Evolutionary conservation across 2,797 vertebrate species (phyloP).

Genomic region (Hylomyscus alleni): DNA sequence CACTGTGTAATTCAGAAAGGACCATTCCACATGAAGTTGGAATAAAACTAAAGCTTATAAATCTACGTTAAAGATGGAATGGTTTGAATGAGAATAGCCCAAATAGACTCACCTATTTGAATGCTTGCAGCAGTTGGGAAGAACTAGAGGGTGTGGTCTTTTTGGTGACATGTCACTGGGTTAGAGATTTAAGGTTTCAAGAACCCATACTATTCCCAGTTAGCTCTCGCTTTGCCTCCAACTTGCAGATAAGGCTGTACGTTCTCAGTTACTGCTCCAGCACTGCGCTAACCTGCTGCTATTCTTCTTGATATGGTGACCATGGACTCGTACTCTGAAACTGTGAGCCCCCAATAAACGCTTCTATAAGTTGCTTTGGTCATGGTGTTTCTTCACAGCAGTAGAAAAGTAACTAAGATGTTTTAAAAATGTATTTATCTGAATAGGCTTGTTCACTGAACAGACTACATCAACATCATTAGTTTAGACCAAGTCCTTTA

Average conservation of each 20-base stretch:
- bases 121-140: not conserved
- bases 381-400: not conserved
- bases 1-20: not conserved
- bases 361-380: not conserved
- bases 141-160: not conserved
- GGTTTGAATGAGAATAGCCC: not conserved
- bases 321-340: not conserved
- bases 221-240: not conserved
- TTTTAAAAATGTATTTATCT: not conserved
- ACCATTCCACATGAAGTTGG: not conserved
- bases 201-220: too few relatives aligned
- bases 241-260: too few relatives aligned
- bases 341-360: not conserved
- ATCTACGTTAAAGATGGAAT: not conserved
- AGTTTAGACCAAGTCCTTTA: constrained; percentile 1
- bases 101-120: not conserved
- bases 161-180: not conserved
- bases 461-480: not conserved
- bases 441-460: not conserved
- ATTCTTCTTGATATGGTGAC: not conserved
- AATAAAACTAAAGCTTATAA: not conserved
- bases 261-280: not conserved
- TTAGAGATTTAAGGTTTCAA: not conserved
- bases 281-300: not conserved
- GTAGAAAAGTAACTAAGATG: not conserved